phyloP scores from a whole-genome alignment of 2,797 vertebrate genomes.

The Oryzias dopingdopingensis region DNA sequence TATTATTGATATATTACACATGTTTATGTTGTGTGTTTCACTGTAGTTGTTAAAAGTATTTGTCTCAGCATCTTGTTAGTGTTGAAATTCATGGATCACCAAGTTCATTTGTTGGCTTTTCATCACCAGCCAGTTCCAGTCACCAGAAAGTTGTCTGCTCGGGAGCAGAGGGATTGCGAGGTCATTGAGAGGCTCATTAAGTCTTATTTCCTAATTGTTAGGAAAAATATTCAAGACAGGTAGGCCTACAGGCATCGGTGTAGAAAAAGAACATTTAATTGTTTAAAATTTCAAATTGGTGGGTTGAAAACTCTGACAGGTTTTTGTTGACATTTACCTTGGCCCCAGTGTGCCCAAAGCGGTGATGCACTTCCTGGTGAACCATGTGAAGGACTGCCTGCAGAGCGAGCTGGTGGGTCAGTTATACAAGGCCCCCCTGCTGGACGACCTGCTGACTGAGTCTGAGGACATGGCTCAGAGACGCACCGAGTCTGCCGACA shows the following conservation, averaged over 20 bases:
- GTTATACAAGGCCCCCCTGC: constrained; percentile 88
- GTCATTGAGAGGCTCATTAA: constrained; percentile 98
- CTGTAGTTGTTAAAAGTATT: not conserved
- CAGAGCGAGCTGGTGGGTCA: constrained; percentile 98
- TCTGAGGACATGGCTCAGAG: constrained; percentile 99
- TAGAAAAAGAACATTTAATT: not conserved
- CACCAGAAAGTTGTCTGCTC: constrained; percentile 92
- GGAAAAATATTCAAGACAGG: constrained; percentile 99
- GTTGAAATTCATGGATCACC: not conserved
- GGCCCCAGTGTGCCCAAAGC: constrained; percentile 92
- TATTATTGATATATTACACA: no score
- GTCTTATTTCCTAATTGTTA: constrained; percentile 97
- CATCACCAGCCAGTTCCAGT: constrained; percentile 89
- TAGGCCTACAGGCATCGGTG: constrained; percentile 33
- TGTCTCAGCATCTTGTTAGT: not conserved
- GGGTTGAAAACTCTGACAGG: not conserved
- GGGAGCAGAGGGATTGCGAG: constrained; percentile 96
- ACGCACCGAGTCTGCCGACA: constrained; percentile 93
- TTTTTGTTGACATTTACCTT: not conserved
- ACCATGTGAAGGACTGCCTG: constrained; percentile 96
- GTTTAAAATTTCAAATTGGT: not conserved
- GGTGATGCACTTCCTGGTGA: constrained; percentile 98
- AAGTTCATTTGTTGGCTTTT: constrained; percentile 1
- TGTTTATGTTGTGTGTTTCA: not conserved
- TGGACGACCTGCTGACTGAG: constrained; percentile 94